A percentile compares a stretch with the other conserved stretches of the same genome.
Conservation (phyloP, 1,140 invertebrate genomes). For the Drosophila sp. region DNA sequence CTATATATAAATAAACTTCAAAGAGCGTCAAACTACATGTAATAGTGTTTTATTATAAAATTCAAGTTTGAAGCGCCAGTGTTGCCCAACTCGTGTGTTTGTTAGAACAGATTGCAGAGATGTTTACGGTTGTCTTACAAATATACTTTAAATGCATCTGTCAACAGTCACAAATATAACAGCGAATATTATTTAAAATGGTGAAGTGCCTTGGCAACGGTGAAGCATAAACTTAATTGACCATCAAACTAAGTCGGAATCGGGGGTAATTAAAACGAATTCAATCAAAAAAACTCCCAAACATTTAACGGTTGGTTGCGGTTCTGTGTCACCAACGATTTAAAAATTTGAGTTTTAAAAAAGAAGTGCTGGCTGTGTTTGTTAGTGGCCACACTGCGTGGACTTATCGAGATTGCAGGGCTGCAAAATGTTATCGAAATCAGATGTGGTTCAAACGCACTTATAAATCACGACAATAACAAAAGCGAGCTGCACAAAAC, state of each 20-base stretch:
- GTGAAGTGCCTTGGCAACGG: no score
- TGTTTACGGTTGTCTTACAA: no score
- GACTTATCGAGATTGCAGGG: neutral
- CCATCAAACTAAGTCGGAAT: no score
- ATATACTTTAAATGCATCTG: no score
- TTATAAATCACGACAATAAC: neutral
- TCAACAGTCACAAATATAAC: no score
- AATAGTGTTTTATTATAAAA: neutral
- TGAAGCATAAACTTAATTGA: no score
- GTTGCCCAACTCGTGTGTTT: neutral
- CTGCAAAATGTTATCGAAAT: conserved; percentile 6
- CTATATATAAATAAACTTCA: conserved; percentile 45
- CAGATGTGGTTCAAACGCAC: neutral
- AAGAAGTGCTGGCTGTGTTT: neutral
- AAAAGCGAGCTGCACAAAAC: conserved; percentile 5
- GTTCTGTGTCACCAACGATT: no score
- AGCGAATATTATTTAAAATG: no score
- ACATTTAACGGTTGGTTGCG: no score
- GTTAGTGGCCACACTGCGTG: neutral
- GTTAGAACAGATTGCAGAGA: neutral
- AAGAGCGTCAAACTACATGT: conserved; percentile 21
- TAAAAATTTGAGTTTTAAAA: neutral
- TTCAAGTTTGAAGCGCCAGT: neutral
- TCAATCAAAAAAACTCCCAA: no score
- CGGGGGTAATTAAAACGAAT: no score